These are phyloP conservation scores for Gambusia holbrooki DNA, from an alignment of 2,113 vertebrate genomes.

Conservation along the genomic window DNA sequence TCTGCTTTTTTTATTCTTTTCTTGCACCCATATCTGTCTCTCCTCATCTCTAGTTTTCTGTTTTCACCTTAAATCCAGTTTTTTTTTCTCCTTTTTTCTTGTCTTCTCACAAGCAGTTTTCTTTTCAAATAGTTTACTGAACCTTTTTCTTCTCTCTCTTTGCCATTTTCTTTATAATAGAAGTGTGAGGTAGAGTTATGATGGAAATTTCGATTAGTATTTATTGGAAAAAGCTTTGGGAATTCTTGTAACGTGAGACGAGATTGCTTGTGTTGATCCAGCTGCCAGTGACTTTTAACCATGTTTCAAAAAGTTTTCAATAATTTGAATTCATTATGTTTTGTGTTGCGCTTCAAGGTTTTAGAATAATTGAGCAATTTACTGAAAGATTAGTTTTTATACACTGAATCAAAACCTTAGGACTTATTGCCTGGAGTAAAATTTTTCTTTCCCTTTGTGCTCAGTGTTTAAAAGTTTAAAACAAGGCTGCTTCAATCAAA, in stretches of 20 bases:
- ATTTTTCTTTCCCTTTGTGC: not conserved
- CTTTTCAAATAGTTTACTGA: not conserved
- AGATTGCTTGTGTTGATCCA: not conserved
- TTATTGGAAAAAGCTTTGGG: not conserved
- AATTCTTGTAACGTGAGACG: not conserved
- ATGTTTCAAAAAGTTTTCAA: not conserved
- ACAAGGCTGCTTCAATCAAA: not conserved
- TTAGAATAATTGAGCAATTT: not conserved
- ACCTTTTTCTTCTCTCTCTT: not conserved
- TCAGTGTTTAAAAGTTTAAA: not conserved
- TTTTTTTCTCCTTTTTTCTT: slow-evolving; percentile 10
- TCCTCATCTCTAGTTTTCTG: slow-evolving; percentile 31
- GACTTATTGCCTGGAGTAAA: not conserved
- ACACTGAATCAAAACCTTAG: not conserved
- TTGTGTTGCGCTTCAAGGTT: not conserved
- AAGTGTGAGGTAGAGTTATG: not conserved
- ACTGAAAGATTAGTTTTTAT: not conserved
- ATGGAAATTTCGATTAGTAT: not conserved
- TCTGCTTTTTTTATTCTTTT: slow-evolving; percentile 27
- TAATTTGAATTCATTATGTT: not conserved
- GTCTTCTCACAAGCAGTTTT: not conserved
- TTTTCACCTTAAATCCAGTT: slow-evolving; percentile 25
- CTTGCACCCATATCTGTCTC: slow-evolving; percentile 7
- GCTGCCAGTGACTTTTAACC: not conserved
- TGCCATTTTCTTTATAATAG: not conserved